A percentile compares a stretch with the other conserved stretches of the same genome.
Evolutionary conservation across 2,113 vertebrate species (phyloP).

Genomic region (Muntiacus reevesi): DNA sequence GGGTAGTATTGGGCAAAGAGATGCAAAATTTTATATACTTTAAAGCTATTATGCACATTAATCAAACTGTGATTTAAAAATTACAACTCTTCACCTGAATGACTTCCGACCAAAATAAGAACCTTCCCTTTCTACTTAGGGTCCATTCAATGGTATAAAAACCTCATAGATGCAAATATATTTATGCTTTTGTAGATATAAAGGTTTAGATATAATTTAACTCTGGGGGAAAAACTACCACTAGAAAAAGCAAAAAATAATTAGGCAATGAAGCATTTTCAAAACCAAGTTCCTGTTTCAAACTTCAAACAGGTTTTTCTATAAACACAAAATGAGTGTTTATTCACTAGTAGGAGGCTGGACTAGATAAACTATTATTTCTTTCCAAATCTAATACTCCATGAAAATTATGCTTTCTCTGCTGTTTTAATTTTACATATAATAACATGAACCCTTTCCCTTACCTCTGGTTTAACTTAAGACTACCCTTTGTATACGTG

Average conservation of each 20-base stretch:
- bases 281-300: constrained; percentile 71
- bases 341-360: constrained; percentile 70
- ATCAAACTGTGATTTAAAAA: constrained; percentile 6
- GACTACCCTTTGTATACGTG: neutral
- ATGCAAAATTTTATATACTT: neutral
- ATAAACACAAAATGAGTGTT: constrained; percentile 75
- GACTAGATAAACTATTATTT: constrained; percentile 60
- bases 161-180: constrained; percentile 6
- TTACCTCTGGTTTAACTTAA: constrained; percentile 40
- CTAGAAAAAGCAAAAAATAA: constrained; percentile 65
- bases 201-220: constrained; percentile 29
- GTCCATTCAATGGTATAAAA: neutral
- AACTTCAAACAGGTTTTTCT: constrained; percentile 74
- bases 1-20: neutral
- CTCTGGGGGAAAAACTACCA: neutral
- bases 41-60: neutral
- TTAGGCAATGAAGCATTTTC: constrained; percentile 69
- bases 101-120: neutral
- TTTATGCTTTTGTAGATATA: constrained; percentile 26
- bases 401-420: constrained; percentile 55
- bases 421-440: constrained; percentile 29
- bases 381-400: constrained; percentile 61
- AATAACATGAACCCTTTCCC: neutral
- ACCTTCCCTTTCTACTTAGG: neutral
- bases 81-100: neutral